Evolutionary conservation across 2,888 invertebrate genomes (phyloP), one percentile per base, ranked within the genome.

Genomic region (Papilio demoleus): DNA sequence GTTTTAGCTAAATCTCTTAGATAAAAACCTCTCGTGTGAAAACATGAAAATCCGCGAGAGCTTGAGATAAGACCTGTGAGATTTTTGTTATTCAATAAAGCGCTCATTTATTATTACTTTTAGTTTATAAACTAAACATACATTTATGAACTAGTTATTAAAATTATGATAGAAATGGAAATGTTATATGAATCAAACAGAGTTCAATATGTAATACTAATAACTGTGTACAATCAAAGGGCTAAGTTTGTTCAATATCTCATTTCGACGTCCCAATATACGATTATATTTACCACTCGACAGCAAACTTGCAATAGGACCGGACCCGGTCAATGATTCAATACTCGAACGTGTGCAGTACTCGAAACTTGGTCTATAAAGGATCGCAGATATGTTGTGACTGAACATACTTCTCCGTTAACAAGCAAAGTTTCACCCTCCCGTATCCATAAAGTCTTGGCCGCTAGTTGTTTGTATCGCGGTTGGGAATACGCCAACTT

Each of bases 391-490:
- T 87, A 84, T 88, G 86, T 88, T 88, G 83, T 88, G 88, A 75
- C 71, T 72, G 70, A 66, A 67, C 70, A 88, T 89, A 88, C 90
- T 88, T 88, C 80, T 81, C 77, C 80, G 86, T 87, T 91, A 90
- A 91, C 90, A 88, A 90, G 90, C 85, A 80, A 90, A 90, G 82
- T 90, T 90, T 85, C 74, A 79, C 79, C 82, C 84, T 83, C 75
- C 77, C 71, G 73, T 58, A 78, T 76, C 77, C 80, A 76, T 82
- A 83, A 81, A 82, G 77, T 77, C 77, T 73, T 72, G 75, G 73
- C 76, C 66, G 68, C 71, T 75, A 73, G 72, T 76, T 83, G 75
- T 79, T 83, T 79, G 78, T 74, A 73, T 74, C 76, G 69, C 71
- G 70, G 75, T 82, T 83, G 82, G 82, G 71, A 42, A 68, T 53